Evolutionary conservation across 37 sponge, comb jelly and placozoan genomes (phyloP).

Genomic region (Oopsacas minuta): DNA sequence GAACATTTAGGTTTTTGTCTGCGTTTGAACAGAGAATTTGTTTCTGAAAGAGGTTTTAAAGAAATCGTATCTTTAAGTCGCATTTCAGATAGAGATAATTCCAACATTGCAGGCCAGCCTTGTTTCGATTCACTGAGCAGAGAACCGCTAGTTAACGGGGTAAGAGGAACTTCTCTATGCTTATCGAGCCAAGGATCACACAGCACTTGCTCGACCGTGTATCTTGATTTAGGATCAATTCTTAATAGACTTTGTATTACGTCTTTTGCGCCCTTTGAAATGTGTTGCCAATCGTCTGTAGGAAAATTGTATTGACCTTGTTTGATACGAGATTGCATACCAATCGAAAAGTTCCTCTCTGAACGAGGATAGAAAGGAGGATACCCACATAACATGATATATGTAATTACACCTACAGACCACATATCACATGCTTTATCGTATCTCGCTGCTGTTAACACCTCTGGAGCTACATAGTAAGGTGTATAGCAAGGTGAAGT

Average conservation of each 20-base stretch:
- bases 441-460: slow-evolving; percentile 5
- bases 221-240: not conserved
- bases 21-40: not conserved
- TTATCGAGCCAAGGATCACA: not conserved
- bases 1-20: not conserved
- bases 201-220: not conserved
- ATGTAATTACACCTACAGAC: not conserved
- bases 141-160: not conserved
- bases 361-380: not conserved
- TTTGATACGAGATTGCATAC: slow-evolving; percentile 14
- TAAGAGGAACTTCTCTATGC: not conserved
- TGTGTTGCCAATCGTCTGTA: not conserved
- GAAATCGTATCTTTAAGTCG: not conserved
- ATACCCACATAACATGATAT: not conserved
- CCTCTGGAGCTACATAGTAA: not conserved
- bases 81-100: not conserved
- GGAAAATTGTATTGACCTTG: not conserved
- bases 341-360: not conserved
- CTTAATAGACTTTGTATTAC: not conserved
- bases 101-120: not conserved
- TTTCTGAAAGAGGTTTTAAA: not conserved
- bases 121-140: not conserved
- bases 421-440: slow-evolving; percentile 12
- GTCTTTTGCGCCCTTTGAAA: not conserved
- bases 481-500: slow-evolving; percentile 6